Percentiles rank a stretch among this genome's conserved stretches.
These are phyloP conservation scores for Steromphala cineraria DNA, from an alignment of 2,888 invertebrate genomes.

Conservation along the genomic window DNA sequence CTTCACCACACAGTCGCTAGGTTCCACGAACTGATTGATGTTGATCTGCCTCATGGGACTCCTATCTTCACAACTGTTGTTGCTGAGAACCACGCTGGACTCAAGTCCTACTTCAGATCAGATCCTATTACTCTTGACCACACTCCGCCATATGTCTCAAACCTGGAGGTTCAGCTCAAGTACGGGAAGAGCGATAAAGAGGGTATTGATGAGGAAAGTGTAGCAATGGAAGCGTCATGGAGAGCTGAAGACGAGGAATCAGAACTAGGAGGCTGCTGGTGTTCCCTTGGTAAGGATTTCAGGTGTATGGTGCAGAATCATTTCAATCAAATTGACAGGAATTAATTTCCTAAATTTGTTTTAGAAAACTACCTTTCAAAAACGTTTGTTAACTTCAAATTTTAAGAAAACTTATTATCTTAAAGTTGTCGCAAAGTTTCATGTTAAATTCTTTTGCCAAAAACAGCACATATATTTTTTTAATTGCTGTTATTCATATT, in stretches of 20 bases:
- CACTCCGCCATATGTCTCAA: neutral
- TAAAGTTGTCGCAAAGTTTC: too few species aligned
- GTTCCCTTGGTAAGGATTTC: neutral
- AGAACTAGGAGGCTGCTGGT: neutral
- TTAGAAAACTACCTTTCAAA: too few species aligned
- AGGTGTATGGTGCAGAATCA: too few species aligned
- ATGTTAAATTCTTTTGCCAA: too few species aligned
- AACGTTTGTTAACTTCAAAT: too few species aligned
- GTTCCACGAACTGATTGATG: neutral
- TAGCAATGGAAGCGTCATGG: neutral
- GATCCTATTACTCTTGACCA: neutral
- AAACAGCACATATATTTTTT: too few species aligned
- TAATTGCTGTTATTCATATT: too few species aligned
- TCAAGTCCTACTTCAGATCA: neutral
- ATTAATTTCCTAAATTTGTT: too few species aligned
- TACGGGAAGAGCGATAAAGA: neutral
- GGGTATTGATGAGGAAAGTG: neutral
- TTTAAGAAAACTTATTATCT: too few species aligned
- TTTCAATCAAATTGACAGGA: too few species aligned
- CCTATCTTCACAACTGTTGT: neutral
- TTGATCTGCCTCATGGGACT: conserved; percentile 18
- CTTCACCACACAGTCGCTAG: neutral
- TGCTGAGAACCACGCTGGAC: conserved; percentile 7
- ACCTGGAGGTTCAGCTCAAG: neutral
- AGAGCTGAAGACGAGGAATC: neutral